A percentile compares a stretch with the other conserved stretches of the same genome.
Evolutionary conservation across 2,888 invertebrate genomes (phyloP).

Genomic region (Balanococcus diminutus): DNA sequence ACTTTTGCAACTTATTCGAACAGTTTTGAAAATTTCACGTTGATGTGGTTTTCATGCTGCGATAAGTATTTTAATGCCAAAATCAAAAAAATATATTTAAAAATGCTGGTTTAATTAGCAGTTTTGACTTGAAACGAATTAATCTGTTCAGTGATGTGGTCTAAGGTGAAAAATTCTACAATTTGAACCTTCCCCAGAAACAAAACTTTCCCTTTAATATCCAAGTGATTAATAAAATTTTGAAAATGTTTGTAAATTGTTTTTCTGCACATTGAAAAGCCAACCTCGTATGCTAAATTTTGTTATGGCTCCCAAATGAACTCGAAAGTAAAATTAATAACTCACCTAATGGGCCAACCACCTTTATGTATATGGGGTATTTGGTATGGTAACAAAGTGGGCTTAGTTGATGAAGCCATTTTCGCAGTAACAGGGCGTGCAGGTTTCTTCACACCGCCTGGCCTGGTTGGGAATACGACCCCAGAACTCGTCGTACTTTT

Average conservation of each 20-base stretch:
- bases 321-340: neutral
- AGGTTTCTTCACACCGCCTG: slow-evolving; percentile 69
- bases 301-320: neutral
- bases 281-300: neutral
- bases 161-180: too few species aligned
- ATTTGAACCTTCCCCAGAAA: too few species aligned
- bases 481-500: slow-evolving; percentile 56
- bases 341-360: slow-evolving; percentile 81
- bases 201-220: too few species aligned
- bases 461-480: slow-evolving; percentile 79
- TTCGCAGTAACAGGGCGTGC: slow-evolving; percentile 57
- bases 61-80: neutral
- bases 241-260: too few species aligned
- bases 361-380: slow-evolving; percentile 77
- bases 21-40: neutral
- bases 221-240: too few species aligned
- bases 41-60: neutral
- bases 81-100: neutral
- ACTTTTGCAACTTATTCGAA: neutral
- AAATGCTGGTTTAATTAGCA: too few species aligned
- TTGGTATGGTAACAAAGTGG: slow-evolving; percentile 58
- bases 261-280: too few species aligned
- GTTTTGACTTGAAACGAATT: too few species aligned
- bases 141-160: too few species aligned
- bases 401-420: slow-evolving; percentile 61